Evolutionary conservation across 2,888 invertebrate species (phyloP), one percentile per base, ranked within the genome.

Genomic region (Lomographa bimaculata): DNA sequence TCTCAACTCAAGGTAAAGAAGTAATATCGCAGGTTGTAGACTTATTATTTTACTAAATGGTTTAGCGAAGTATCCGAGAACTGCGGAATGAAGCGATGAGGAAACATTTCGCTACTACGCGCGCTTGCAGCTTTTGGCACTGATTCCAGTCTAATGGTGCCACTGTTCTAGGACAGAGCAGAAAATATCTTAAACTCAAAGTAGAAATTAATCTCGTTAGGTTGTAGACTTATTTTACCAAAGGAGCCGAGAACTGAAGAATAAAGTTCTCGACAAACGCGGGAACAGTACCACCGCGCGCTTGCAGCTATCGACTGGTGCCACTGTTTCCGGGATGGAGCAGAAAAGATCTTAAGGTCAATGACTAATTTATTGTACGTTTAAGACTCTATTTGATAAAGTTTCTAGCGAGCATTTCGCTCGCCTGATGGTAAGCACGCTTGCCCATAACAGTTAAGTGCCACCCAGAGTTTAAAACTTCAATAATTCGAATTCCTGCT

Each of bases 61-160:
- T n/a, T n/a, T n/a, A n/a, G n/a, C n/a, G n/a, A 3, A 14, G 14
- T 14, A 14, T 4, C 3, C 14, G 3, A 5, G 94, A 24, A 91
- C 94, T 0, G 93, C 92, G 34, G 94, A 94, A 23, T 97, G 96
- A 96, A 80, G 84, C 4, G 90, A 92, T 17, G 90, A 91, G 42
- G 97, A 98, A 68, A 98, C 97, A 0, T 85, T 96, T n/a, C 93
- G 94, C 54, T 98, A 98, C 82, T 98, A 97, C 92, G 95, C 60
- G 97, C 97, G 0, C 81, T 98, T 5, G 96, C 95, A 57, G 94
- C 94, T 4, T 91, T 98, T 28, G 98, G 98, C 0, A 97, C 98
- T 0, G 98, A 98, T 87, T 98, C 98, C 79, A 93, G 96, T 2
- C 81, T 97, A 32, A 98, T 98, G 96, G 91, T 93, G 44, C 91